Evolutionary conservation across 2,797 vertebrate species (phyloP).

Genomic region (Sebastes iracundus): DNA sequence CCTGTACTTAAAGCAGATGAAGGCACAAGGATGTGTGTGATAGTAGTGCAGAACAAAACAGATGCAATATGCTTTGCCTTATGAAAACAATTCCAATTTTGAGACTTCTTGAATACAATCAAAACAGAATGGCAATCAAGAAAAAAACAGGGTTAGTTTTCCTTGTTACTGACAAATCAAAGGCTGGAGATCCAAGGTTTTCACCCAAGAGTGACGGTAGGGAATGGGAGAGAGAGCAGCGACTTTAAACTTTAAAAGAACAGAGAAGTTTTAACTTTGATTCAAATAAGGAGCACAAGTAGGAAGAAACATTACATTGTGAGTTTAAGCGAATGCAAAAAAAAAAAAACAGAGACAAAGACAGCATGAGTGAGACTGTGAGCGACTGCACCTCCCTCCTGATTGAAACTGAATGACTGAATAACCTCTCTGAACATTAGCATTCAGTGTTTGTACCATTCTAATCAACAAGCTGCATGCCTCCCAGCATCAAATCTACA

Average conservation of each 20-base stretch:
- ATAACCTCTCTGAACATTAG: slow-evolving; percentile 73
- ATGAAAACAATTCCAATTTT: not conserved
- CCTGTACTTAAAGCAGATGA: not conserved
- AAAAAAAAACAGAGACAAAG: slow-evolving; percentile 13
- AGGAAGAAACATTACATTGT: not conserved
- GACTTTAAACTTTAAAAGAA: not conserved
- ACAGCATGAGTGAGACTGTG: slow-evolving; percentile 22
- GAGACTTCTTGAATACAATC: not conserved
- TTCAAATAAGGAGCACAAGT: not conserved
- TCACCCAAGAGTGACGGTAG: not conserved
- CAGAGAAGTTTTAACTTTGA: not conserved
- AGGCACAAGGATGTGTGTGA: not conserved
- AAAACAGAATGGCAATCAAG: not conserved
- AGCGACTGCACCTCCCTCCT: slow-evolving; percentile 24
- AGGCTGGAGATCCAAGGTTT: not conserved
- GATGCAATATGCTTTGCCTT: not conserved
- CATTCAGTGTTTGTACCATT: slow-evolving; percentile 78
- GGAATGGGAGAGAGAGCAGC: not conserved
- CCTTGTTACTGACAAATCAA: not conserved
- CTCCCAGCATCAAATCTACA: slow-evolving; percentile 82
- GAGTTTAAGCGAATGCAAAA: slow-evolving; percentile 1
- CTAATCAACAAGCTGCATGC: slow-evolving; percentile 84
- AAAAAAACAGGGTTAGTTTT: not conserved
- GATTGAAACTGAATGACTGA: slow-evolving; percentile 43
- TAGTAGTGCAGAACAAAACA: not conserved